Conservation (phyloP, 2,113 vertebrate genomes). For the Coryphaenoides rupestris region DNA sequence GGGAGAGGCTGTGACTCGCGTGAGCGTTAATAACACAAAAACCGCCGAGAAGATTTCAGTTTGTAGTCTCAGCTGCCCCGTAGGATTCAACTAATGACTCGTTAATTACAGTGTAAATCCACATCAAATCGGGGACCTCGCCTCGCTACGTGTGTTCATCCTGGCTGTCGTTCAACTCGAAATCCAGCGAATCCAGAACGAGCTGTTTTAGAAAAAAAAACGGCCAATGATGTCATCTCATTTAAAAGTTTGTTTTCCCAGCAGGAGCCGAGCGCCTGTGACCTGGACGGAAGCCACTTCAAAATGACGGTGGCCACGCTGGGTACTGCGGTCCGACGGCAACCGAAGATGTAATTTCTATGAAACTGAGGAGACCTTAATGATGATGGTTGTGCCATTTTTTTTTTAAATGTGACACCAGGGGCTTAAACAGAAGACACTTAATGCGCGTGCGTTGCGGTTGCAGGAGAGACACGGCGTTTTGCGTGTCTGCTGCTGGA, state of each 20-base stretch:
- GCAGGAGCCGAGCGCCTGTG: not conserved
- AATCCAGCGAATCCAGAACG: not conserved
- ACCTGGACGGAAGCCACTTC: too few species aligned
- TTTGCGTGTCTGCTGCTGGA: constrained; percentile 80
- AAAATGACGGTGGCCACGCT: too few species aligned
- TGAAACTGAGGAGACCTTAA: too few species aligned
- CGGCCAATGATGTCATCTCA: constrained; percentile 32
- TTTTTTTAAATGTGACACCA: too few species aligned
- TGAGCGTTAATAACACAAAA: constrained; percentile 45
- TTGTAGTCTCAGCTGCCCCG: constrained; percentile 55
- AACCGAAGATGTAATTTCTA: too few species aligned
- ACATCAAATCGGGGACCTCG: constrained; percentile 52
- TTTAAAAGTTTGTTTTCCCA: constrained; percentile 18
- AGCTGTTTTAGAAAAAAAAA: constrained; percentile 8
- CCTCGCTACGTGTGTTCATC: constrained; percentile 38
- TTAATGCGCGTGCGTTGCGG: too few species aligned
- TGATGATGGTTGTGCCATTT: too few species aligned
- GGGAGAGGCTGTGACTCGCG: not conserved
- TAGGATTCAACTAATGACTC: constrained; percentile 63
- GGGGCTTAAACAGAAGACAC: too few species aligned
- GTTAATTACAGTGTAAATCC: constrained; percentile 58
- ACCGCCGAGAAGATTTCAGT: constrained; percentile 52
- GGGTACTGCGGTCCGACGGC: too few species aligned
- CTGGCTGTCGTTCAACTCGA: constrained; percentile 40
- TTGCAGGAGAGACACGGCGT: constrained; percentile 24